Evolutionary conservation across 2,888 invertebrate species (phyloP), one percentile per base, ranked within the genome.

Genomic region (Cataglyphis altisquamis): DNA sequence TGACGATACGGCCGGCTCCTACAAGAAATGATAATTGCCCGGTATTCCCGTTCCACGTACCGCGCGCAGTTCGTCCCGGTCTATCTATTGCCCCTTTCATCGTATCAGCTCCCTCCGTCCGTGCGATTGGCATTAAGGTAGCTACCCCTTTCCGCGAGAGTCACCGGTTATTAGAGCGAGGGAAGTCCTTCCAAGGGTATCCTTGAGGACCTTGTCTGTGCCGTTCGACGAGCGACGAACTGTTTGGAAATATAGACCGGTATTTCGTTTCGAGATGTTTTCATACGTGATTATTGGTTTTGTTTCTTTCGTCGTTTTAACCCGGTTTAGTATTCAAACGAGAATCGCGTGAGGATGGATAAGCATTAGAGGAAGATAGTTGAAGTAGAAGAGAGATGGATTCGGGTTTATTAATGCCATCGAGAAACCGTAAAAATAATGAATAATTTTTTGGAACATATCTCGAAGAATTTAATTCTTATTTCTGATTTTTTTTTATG

Each of bases 21-120:
- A 90, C 88, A 92, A 92, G 90, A 92, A 92, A 90, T 92, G 88
- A 93, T 92, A 92, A 93, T 93, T 93, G 91, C 91, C 52, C 88
- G 85, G 85, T 86, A 84, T 82, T 80, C 68, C 84, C 74, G 60
- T 60, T 62, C 70, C 78, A 48, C 70, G 45, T 64, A 63, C 70
- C 57, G 64, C 57, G 64, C 57, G n/a, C 62, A n/a, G 80, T 83
- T 62, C 70, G 41, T 85, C 80, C 45, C 82, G 70, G 39, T 86
- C 78, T 60, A 67, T 74, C 80, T 82, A 78, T 55, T 84, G 62
- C 72, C 67, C 29, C 78, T 82, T 66, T 81, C 80, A 10, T 66
- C 25, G 55, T 73, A 67, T 74, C 52, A 74, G 12, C 72, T 21
- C 9, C 29, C 21, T 21, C 52, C 25, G 41, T 10, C 36, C 57